Percentiles rank a stretch among this genome's conserved stretches.
Conservation (phyloP, 2,113 vertebrate species). For the Engraulis encrasicolus region DNA sequence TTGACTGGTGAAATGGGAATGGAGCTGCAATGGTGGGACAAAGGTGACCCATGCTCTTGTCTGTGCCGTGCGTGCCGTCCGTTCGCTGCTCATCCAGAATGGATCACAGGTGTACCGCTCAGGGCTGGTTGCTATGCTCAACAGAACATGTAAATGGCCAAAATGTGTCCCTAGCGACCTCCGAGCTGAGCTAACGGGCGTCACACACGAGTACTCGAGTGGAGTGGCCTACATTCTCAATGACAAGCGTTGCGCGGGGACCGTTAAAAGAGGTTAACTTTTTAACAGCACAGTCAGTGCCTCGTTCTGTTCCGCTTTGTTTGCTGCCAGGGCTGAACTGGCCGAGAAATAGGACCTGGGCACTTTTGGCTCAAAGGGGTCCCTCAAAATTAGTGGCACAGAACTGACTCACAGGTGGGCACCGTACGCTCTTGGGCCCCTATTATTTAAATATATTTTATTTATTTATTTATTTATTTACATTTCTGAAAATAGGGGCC, state of each 20-base stretch:
- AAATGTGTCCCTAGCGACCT: not conserved
- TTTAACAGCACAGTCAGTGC: not conserved
- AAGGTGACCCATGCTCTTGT: constrained; percentile 20
- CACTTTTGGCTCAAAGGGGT: too few species aligned
- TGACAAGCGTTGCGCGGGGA: not conserved
- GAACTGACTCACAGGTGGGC: too few species aligned
- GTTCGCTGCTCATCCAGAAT: not conserved
- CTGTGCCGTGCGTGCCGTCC: not conserved
- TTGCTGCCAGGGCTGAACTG: too few species aligned
- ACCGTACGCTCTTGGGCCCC: too few species aligned
- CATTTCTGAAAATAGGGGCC: too few species aligned
- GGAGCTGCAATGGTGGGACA: constrained; percentile 1
- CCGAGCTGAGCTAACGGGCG: not conserved
- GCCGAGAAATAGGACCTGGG: too few species aligned
- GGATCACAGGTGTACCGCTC: constrained; percentile 8
- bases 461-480: too few species aligned
- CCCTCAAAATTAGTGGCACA: too few species aligned
- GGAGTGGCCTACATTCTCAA: not conserved
- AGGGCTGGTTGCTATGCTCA: not conserved
- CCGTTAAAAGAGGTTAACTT: not conserved
- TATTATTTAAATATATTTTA: too few species aligned
- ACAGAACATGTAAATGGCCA: constrained; percentile 1
- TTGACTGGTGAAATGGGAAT: constrained; percentile 21
- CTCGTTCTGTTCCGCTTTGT: not conserved
- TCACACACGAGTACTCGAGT: not conserved